Conservation (phyloP, 1,140 invertebrate genomes). For the Wiebesia pumilae region DNA sequence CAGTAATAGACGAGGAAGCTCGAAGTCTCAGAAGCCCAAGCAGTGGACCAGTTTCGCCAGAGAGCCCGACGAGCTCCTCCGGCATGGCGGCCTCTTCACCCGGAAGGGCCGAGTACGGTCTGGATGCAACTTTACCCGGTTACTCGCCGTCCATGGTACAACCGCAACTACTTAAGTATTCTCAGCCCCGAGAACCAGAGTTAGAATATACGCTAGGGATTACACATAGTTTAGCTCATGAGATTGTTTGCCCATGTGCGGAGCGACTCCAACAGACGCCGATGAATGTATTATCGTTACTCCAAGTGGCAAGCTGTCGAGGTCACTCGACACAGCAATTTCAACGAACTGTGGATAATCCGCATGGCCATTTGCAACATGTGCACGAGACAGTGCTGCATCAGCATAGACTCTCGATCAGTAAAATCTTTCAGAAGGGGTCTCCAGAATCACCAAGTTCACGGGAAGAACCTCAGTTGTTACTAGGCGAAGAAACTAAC, state of each 20-base stretch:
- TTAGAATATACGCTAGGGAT: constrained; percentile 60
- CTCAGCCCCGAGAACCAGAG: constrained; percentile 57
- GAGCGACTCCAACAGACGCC: constrained; percentile 66
- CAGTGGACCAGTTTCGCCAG: neutral
- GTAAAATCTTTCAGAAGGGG: constrained; percentile 66
- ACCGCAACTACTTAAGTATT: neutral
- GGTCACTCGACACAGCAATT: constrained; percentile 60
- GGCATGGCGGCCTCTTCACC: constrained; percentile 69
- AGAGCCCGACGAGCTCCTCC: constrained; percentile 63
- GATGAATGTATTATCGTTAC: constrained; percentile 56
- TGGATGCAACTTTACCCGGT: constrained; percentile 63
- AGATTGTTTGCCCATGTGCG: constrained; percentile 63
- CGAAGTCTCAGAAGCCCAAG: constrained; percentile 60
- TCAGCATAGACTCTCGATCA: constrained; percentile 66
- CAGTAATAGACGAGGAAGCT: neutral
- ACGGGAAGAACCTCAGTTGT: neutral
- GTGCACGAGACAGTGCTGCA: constrained; percentile 56
- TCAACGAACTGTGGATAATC: constrained; percentile 61
- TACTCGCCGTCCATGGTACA: constrained; percentile 53
- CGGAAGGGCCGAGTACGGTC: constrained; percentile 62
- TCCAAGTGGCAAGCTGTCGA: constrained; percentile 61
- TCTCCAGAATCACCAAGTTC: constrained; percentile 39
- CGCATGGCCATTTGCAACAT: constrained; percentile 58
- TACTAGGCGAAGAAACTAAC: neutral
- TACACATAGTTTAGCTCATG: constrained; percentile 61